Evolutionary conservation across 2,797 vertebrate genomes (phyloP), one percentile per base, ranked within the genome.

Genomic region (Neostethus bicornis): DNA sequence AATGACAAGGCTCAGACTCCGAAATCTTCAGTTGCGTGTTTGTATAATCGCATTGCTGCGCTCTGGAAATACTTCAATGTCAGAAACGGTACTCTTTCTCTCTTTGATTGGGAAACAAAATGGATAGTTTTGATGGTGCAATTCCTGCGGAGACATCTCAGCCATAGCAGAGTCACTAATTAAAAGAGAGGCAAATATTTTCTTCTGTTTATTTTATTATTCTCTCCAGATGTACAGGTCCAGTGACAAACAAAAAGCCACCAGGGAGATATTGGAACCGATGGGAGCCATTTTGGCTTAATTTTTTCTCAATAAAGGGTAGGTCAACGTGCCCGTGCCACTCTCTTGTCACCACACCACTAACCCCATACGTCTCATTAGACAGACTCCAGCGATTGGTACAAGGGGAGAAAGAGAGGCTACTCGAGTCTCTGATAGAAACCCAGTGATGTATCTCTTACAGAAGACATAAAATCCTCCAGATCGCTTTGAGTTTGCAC

Each of bases 221-320:
- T 73, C 75, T 77, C 79, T 39, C 1, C 41, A 68, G 76, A 75
- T 65, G 55, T n/a, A 11, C 28, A 48, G 55, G 55, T 73, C 62
- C 1, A 5, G 57, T 81, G 80, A 88, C 84, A 76, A 84, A 87
- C 82, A 75, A 81, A 81, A 58, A 61, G 75, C 73, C 84, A 74
- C 75, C 72, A 73, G 81, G 79, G 84, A 85, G 82, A 87, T 77
- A 81, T 79, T 66, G 51, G 17, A 52, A 71, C 44, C 37, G 51
- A 78, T 75, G 75, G 70, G 79, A 81, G 69, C 70, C 83, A 78
- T 86, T 85, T 77, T 79, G 75, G 62, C 66, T 61, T 81, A 80
- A 84, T 87, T 87, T n/a, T 79, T 85, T 88, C 75, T 85, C 75
- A 80, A 84, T 87, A 86, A 85, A 81, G 78, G 59, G 44, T 69